phyloP scores from a whole-genome alignment of 2,888 invertebrate species.

The Enoplolaimus lenunculus region DNA sequence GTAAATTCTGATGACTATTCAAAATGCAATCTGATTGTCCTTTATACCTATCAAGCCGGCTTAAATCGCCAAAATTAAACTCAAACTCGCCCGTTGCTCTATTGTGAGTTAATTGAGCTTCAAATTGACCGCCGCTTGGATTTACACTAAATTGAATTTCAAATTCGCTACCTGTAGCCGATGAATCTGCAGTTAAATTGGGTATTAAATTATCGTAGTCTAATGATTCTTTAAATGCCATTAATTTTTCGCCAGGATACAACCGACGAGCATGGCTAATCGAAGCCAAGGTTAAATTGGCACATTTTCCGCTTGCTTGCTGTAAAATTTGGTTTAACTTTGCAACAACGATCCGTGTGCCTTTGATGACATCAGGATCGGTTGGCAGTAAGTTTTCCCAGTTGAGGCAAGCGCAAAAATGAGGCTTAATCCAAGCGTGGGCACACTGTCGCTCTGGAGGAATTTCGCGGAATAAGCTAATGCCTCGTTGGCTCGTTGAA shows the following conservation, averaged over 20 bases:
- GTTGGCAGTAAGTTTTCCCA: neutral
- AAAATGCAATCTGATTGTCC: constrained; percentile 36
- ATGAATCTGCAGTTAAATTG: neutral
- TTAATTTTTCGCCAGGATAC: neutral
- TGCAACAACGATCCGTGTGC: neutral
- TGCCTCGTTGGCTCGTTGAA: neutral
- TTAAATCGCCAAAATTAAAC: neutral
- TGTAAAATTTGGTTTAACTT: neutral
- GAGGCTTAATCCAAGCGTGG: neutral
- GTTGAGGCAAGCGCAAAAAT: constrained; percentile 1
- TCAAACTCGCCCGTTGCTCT: neutral
- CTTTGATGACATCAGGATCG: neutral
- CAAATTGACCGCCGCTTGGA: neutral
- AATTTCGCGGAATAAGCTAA: neutral
- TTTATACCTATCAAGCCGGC: constrained; percentile 39
- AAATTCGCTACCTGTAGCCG: neutral
- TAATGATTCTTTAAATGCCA: constrained; percentile 1
- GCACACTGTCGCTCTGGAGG: constrained; percentile 5
- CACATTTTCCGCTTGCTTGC: neutral
- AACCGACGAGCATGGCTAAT: neutral
- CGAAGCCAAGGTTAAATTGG: neutral
- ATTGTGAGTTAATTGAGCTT: neutral
- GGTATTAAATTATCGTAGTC: neutral
- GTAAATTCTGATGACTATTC: constrained; percentile 32
- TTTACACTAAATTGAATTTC: neutral